Conservation (phyloP, 35 echinoderm and acorn worm genomes). For the Holothuria glaberrima region DNA sequence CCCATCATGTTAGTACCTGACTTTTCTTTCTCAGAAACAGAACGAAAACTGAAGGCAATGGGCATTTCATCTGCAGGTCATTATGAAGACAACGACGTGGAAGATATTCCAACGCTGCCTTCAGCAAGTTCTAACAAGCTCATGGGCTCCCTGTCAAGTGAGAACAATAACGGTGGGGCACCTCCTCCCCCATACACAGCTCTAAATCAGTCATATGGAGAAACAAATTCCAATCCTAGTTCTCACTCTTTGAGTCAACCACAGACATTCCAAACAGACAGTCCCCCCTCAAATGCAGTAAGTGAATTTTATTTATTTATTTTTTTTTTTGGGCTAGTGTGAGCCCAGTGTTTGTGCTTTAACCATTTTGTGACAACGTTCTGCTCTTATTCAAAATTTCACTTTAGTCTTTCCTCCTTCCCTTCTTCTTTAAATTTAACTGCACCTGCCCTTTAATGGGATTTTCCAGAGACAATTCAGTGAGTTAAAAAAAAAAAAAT, state of each 20-base stretch:
- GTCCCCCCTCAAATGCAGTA: neutral
- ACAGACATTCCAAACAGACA: slow-evolving; percentile 49
- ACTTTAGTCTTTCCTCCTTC: too few species aligned
- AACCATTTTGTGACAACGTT: too few species aligned
- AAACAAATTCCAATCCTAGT: slow-evolving; percentile 56
- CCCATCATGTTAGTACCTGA: too few species aligned
- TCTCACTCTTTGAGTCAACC: slow-evolving; percentile 29
- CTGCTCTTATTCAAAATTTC: too few species aligned
- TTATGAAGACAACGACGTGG: slow-evolving; percentile 79
- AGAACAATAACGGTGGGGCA: slow-evolving; percentile 61
- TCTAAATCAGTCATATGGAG: slow-evolving; percentile 10
- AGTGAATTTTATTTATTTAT: neutral
- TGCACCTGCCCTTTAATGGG: too few species aligned
- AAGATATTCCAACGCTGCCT: slow-evolving; percentile 75
- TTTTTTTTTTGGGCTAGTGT: too few species aligned
- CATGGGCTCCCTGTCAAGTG: neutral
- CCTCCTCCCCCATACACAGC: slow-evolving; percentile 75
- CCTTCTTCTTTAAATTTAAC: too few species aligned
- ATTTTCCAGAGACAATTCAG: too few species aligned
- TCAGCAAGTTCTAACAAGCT: slow-evolving; percentile 23
- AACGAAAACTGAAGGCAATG: slow-evolving; percentile 89
- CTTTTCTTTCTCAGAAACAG: slow-evolving; percentile 72
- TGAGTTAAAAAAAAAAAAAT: too few species aligned
- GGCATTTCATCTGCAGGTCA: slow-evolving; percentile 76
- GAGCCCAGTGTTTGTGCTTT: too few species aligned